phyloP scores from a whole-genome alignment of 2,113 vertebrate genomes.

The Scalopus aquaticus region DNA sequence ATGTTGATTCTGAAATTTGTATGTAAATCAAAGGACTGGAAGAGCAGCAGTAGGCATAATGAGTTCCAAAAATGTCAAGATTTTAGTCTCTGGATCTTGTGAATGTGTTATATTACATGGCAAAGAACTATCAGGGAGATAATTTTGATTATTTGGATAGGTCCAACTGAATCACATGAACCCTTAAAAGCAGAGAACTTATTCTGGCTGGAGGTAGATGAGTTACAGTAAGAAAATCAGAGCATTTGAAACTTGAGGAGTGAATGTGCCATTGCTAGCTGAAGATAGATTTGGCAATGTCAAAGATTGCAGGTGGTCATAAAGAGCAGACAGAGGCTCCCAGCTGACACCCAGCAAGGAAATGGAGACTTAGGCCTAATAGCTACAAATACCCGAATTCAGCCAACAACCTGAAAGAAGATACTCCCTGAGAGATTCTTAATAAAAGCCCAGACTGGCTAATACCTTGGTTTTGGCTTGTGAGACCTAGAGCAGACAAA shows the following conservation, averaged over 20 bases:
- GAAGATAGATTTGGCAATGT: not conserved
- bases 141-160: not conserved
- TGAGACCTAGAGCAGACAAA: not conserved
- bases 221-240: not conserved
- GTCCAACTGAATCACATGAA: not conserved
- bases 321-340: not conserved
- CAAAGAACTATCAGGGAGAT: not conserved
- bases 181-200: not conserved
- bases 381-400: not conserved
- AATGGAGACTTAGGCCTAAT: not conserved
- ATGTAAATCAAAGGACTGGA: not conserved
- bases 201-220: not conserved
- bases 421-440: not conserved
- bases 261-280: not conserved
- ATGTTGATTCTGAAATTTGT: not conserved
- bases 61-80: not conserved
- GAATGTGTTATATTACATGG: not conserved
- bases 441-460: not conserved
- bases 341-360: not conserved
- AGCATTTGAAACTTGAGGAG: not conserved
- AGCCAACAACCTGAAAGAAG: not conserved
- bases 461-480: not conserved
- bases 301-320: not conserved
- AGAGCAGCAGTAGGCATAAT: not conserved
- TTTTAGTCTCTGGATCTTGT: not conserved